These are phyloP conservation scores for Cotesia congregata DNA, from an alignment of 2,888 invertebrate species.

Conservation along the genomic window DNA sequence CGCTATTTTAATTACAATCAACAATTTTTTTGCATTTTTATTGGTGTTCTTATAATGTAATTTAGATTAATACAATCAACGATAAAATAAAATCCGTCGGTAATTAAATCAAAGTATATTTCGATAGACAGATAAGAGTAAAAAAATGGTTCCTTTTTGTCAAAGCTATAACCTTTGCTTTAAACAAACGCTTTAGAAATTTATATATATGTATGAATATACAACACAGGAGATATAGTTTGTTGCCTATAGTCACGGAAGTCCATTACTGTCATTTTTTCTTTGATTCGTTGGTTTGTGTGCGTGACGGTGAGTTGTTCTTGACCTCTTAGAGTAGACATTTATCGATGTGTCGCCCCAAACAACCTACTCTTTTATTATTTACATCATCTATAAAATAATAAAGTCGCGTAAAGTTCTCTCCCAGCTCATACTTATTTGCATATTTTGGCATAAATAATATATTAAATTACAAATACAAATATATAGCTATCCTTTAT, in stretches of 20 bases:
- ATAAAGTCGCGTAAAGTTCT: neutral
- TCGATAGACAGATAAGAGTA: neutral
- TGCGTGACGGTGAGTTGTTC: conserved; percentile 39
- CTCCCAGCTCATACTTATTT: neutral
- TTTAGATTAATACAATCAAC: neutral
- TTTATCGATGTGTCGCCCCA: conserved; percentile 35
- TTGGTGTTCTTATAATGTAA: neutral
- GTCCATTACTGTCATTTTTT: conserved; percentile 39
- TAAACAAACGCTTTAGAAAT: conserved; percentile 4
- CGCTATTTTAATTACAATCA: no score
- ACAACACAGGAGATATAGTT: conserved; percentile 43
- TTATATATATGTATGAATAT: conserved; percentile 10
- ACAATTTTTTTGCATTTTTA: no score
- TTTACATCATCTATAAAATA: conserved; percentile 13
- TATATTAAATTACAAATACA: no score
- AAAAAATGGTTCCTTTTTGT: neutral
- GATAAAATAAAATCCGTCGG: neutral
- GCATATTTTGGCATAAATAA: neutral
- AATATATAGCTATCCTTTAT: neutral
- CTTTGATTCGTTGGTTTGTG: conserved; percentile 15
- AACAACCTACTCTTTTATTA: conserved; percentile 16
- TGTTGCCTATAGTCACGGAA: conserved; percentile 46
- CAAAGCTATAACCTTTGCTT: neutral
- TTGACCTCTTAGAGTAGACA: conserved; percentile 40
- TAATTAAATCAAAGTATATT: neutral